Conservation (phyloP, 2,113 vertebrate genomes). For the Gracilinanus agilis region DNA sequence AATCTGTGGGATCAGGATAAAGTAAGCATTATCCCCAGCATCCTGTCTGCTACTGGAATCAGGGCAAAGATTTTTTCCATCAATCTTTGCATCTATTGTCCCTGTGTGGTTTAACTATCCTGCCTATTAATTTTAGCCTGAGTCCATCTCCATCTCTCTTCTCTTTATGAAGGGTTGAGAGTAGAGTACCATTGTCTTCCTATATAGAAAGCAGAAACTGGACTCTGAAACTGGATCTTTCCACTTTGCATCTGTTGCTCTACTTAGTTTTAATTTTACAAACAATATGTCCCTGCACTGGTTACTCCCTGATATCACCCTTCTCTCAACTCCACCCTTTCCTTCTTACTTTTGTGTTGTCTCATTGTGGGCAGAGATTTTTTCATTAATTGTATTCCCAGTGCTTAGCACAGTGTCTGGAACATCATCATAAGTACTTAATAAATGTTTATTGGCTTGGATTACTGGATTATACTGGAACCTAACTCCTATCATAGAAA, state of each 20-base stretch:
- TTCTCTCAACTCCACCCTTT: background rate
- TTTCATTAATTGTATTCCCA: background rate
- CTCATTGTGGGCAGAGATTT: background rate
- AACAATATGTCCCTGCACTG: background rate
- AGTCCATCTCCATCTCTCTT: background rate
- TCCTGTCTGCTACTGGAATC: background rate
- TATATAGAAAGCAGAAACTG: background rate
- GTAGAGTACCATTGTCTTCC: background rate
- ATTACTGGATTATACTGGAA: background rate
- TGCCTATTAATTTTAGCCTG: background rate
- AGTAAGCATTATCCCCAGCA: background rate
- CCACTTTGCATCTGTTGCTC: background rate
- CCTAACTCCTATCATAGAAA: background rate
- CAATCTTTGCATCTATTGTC: background rate
- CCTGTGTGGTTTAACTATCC: background rate
- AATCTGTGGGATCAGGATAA: background rate
- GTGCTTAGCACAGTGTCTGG: background rate
- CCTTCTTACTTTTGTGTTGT: background rate
- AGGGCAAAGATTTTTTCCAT: background rate
- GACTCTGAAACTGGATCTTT: background rate
- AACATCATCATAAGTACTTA: background rate
- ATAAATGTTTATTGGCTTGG: background rate
- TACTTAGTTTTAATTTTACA: background rate
- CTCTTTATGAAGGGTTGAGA: background rate
- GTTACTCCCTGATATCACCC: background rate